Base-by-base conservation (phyloP, 2,888 invertebrate genomes). In the Drosophila gaucha region DNA sequence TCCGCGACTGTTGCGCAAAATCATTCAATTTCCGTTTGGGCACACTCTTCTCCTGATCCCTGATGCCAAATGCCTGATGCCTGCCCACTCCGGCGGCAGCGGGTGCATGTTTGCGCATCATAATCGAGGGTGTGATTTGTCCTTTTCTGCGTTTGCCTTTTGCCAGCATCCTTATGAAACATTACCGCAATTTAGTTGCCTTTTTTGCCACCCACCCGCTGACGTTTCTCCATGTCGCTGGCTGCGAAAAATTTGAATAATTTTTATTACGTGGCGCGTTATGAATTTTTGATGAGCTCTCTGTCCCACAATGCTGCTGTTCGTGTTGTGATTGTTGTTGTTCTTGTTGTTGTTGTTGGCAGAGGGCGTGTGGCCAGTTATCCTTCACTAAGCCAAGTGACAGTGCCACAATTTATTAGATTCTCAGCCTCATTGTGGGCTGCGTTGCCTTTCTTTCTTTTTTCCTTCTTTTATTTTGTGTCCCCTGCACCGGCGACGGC, bases 1-100 rank as follows among this genome's bases (percentile, higher is more conserved):
- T 90, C 90, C 90, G 89, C 79, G 82, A 78, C 86, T 86, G 85
- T 90, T 90, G 90, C 89, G 89, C 89, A 90, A 90, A 90, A 90
- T 90, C 88, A 90, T 90, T 90, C 90, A 90, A 90, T 90, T 90
- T 90, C 90, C 90, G 90, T 74, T 84, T 57, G 67, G 74, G 63
- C 88, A 78, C 79, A 85, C 77, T 67, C 67, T 54, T 52, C 36
- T 44, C 24, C 18, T 22, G 14, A 22, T 47, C 8, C 22, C 16
- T 16, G 18, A n/a, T 52, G 28, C 6, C 35, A 39, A 38, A n/a
- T 10, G 43, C n/a, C 33, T 28, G 59, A 55, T 52, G 50, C 12
- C 50, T 64, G 65, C 24, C 52, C 39, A 38, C 28, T 56, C 36
- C 22, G 26, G 18, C 16, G 36, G 56, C 16, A 22, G 30, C 63